Conservation (phyloP, 2,888 invertebrate species). For the Heteropelma amictum region DNA sequence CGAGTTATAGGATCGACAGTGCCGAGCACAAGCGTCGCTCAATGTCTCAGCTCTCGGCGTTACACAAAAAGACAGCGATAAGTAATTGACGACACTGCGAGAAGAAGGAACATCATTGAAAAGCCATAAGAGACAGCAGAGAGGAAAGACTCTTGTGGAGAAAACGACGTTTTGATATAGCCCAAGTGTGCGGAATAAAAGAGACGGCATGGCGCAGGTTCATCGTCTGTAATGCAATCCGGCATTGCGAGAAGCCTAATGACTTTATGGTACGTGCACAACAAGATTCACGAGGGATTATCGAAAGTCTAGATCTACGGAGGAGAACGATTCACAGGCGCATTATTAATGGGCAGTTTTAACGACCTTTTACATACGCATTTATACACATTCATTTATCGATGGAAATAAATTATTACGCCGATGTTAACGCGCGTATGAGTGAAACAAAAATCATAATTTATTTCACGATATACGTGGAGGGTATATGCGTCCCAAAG, state of each 20-base stretch:
- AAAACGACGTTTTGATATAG: conserved; percentile 17
- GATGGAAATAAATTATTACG: not conserved
- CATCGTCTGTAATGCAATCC: conserved; percentile 54
- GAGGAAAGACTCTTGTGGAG: conserved; percentile 14
- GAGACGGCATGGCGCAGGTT: conserved; percentile 45
- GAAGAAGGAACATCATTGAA: conserved; percentile 13
- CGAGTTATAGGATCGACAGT: conserved; percentile 51
- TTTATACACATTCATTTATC: no score
- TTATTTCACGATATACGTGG: no score
- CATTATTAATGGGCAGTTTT: not conserved
- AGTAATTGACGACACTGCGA: conserved; percentile 26
- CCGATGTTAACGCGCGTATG: no score
- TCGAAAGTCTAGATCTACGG: conserved; percentile 1
- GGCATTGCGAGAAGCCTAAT: conserved; percentile 57
- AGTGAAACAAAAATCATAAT: no score
- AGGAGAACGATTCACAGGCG: not conserved
- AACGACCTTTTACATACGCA: not conserved
- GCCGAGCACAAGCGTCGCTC: conserved; percentile 44
- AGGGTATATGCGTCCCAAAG: no score
- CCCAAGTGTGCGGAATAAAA: conserved; percentile 31
- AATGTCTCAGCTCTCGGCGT: conserved; percentile 30
- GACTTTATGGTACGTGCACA: conserved; percentile 54
- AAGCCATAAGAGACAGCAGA: not conserved
- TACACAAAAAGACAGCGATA: conserved; percentile 23
- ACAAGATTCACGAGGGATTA: conserved; percentile 34